These are phyloP conservation scores for Solenopsis invicta DNA, from an alignment of 1,140 invertebrate species.

Conservation along the genomic window DNA sequence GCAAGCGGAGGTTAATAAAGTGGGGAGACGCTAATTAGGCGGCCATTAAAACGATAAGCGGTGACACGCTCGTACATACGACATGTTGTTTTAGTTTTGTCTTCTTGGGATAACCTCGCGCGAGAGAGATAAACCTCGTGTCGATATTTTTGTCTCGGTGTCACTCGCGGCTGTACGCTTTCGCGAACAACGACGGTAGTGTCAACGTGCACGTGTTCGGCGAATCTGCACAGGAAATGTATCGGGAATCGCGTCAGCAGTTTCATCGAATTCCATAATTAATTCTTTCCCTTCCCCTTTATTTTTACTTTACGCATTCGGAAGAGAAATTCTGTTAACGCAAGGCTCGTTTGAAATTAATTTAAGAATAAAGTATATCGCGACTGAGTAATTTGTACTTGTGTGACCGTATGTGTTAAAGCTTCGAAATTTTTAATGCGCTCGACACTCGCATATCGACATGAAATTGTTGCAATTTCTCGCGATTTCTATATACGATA, in stretches of 20 bases:
- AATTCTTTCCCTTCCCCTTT: not conserved
- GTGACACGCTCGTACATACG: slow-evolving; percentile 81
- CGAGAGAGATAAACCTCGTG: slow-evolving; percentile 79
- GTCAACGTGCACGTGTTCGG: slow-evolving; percentile 69
- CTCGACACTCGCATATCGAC: not conserved
- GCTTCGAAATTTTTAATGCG: not conserved
- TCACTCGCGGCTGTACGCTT: slow-evolving; percentile 44
- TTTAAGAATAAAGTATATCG: not conserved
- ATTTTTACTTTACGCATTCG: not conserved
- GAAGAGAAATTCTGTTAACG: not conserved
- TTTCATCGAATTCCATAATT: not conserved
- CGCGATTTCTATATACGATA: not conserved
- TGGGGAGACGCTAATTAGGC: slow-evolving; percentile 83
- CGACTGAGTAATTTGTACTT: not conserved
- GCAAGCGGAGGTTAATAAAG: slow-evolving; percentile 66
- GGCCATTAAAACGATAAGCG: slow-evolving; percentile 85
- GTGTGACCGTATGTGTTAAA: not conserved
- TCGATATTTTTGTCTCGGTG: slow-evolving; percentile 66
- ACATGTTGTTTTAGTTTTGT: slow-evolving; percentile 86
- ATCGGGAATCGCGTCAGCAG: not conserved
- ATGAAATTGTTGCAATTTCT: not conserved
- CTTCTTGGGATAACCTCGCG: slow-evolving; percentile 84
- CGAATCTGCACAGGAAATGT: slow-evolving; percentile 11
- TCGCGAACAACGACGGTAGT: slow-evolving; percentile 78
- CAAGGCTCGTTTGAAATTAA: not conserved